Percentiles rank a stretch among this genome's conserved stretches.
These are phyloP conservation scores for Nanger granti DNA, from an alignment of 2,113 vertebrate genomes.

Conservation along the genomic window DNA sequence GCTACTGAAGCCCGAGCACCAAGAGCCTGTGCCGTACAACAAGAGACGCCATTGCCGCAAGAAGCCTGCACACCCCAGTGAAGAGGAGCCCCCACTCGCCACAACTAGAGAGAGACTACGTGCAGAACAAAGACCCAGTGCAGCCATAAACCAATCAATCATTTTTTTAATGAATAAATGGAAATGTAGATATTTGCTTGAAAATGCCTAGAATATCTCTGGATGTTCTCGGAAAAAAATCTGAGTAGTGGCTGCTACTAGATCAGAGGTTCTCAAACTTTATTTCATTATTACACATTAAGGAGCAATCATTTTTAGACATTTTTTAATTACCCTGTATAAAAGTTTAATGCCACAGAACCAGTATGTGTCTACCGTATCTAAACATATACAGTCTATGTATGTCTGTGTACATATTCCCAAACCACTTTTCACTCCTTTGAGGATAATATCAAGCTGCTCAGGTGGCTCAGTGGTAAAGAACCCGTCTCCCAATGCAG, in stretches of 20 bases:
- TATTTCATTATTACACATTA: background rate
- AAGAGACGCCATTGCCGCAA: background rate
- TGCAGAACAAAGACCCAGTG: background rate
- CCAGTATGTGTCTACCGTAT: background rate
- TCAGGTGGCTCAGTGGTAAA: background rate
- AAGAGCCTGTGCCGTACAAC: rapidly evolving
- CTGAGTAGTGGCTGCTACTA: background rate
- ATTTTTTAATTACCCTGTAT: background rate
- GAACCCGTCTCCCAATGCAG: background rate
- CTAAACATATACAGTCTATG: background rate
- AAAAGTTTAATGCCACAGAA: background rate
- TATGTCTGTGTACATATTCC: background rate
- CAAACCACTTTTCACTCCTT: background rate
- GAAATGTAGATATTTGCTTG: background rate
- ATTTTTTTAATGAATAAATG: background rate
- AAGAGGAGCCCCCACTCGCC: background rate
- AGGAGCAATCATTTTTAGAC: background rate
- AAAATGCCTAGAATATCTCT: background rate
- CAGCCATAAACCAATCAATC: background rate
- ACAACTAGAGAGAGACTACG: background rate
- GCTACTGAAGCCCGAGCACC: background rate
- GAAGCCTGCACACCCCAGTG: background rate
- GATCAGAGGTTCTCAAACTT: background rate
- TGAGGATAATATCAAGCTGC: background rate
- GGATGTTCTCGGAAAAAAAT: background rate